These are phyloP conservation scores for Pseudorhiza aurosa DNA, from an alignment of 30 jellyfish, hydroid and myxozoan species.

Conservation along the genomic window DNA sequence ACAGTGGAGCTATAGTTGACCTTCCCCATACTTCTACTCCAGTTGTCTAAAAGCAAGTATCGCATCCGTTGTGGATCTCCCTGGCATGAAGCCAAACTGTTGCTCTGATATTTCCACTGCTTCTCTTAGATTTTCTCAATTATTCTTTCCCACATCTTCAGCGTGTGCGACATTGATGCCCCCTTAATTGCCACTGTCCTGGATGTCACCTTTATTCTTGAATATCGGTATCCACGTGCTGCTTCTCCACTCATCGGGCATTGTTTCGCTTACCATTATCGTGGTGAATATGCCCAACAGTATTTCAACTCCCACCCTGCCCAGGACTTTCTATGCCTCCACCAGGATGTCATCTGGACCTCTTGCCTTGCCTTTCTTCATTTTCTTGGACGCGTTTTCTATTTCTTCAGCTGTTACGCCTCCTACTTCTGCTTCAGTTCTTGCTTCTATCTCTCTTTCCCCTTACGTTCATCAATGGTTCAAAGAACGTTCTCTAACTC, in stretches of 20 bases:
- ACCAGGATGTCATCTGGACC: slow-evolving; percentile 8
- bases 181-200: slow-evolving; percentile 21
- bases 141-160: slow-evolving; percentile 19
- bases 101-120: background rate
- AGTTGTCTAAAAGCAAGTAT: background rate
- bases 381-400: background rate
- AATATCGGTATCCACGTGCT: slow-evolving; percentile 32
- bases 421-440: slow-evolving; percentile 11
- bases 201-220: slow-evolving; percentile 51
- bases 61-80: slow-evolving; percentile 8
- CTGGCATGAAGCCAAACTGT: slow-evolving; percentile 34
- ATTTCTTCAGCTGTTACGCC: slow-evolving; percentile 10
- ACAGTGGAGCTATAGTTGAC: background rate
- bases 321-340: background rate
- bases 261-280: slow-evolving; percentile 30
- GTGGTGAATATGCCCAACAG: slow-evolving; percentile 17
- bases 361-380: slow-evolving; percentile 36
- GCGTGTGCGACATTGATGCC: slow-evolving; percentile 38
- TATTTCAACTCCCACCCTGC: slow-evolving; percentile 27
- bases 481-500: slow-evolving; percentile 39
- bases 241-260: slow-evolving; percentile 40
- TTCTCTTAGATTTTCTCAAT: too few species aligned
- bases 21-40: background rate
- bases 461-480: slow-evolving; percentile 31
- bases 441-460: background rate